Conservation (phyloP, 1,140 invertebrate genomes). For the Drosophila mojavensis region DNA sequence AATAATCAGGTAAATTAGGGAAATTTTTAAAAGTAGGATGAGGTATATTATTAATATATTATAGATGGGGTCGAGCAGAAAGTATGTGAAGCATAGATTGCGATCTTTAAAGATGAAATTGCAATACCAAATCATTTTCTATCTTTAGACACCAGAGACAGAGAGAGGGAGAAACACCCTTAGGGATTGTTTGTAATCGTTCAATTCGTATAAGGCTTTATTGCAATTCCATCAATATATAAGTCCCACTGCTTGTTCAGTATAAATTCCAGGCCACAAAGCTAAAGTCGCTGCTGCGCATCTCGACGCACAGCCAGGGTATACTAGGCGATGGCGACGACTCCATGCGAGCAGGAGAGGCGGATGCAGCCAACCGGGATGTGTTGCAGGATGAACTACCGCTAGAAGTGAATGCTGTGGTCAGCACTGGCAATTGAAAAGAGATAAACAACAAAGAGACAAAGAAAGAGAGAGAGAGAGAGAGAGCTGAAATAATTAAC, state of each 20-base stretch:
- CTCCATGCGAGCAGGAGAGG: background rate
- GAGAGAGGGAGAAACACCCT: too few species aligned
- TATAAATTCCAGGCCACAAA: slow-evolving; percentile 82
- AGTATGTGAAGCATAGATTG: too few species aligned
- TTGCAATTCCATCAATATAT: background rate
- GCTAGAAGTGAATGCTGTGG: slow-evolving; percentile 74
- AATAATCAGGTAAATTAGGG: too few species aligned
- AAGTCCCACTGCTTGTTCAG: slow-evolving; percentile 29
- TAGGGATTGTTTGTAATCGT: too few species aligned
- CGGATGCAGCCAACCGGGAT: background rate
- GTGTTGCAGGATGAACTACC: slow-evolving; percentile 55
- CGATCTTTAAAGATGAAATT: too few species aligned
- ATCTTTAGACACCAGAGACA: too few species aligned
- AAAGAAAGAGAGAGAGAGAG: background rate
- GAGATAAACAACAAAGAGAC: background rate
- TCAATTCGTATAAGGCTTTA: background rate
- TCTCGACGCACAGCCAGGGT: slow-evolving; percentile 61
- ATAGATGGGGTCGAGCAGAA: background rate
- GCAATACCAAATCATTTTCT: too few species aligned
- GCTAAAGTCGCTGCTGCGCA: slow-evolving; percentile 73
- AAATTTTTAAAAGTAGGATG: background rate
- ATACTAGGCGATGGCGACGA: slow-evolving; percentile 36
- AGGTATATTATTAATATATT: background rate
- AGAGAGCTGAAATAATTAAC: slow-evolving; percentile 21
- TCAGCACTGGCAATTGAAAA: slow-evolving; percentile 49